phyloP scores from a whole-genome alignment of 2,113 vertebrate genomes.

The Panurus biarmicus region DNA sequence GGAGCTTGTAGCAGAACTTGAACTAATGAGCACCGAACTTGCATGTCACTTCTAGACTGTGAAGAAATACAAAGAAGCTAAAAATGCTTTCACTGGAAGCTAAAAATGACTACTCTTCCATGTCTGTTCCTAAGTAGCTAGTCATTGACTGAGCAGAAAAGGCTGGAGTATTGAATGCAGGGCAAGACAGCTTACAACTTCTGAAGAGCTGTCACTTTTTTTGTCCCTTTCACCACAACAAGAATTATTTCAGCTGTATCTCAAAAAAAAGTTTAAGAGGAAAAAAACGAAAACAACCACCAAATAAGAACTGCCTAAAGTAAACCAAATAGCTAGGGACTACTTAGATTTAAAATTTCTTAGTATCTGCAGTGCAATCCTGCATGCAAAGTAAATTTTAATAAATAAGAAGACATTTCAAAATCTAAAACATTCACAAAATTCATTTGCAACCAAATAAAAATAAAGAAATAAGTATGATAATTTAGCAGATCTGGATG shows the following conservation, averaged over 20 bases:
- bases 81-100: neutral
- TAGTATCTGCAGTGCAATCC: constrained; percentile 21
- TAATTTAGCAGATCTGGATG: neutral
- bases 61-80: neutral
- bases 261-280: neutral
- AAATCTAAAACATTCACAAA: neutral
- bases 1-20: neutral
- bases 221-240: neutral
- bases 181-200: neutral
- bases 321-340: neutral
- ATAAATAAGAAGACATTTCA: constrained; percentile 19
- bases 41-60: neutral
- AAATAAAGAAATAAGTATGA: constrained; percentile 31
- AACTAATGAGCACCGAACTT: constrained; percentile 22
- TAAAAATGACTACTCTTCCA: constrained; percentile 4
- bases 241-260: constrained; percentile 51
- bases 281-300: neutral
- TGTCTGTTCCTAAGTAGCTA: constrained; percentile 3
- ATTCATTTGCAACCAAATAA: constrained; percentile 45
- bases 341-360: constrained; percentile 18
- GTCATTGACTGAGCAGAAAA: neutral
- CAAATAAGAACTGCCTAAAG: neutral
- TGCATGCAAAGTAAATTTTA: constrained; percentile 5
- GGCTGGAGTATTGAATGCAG: neutral
- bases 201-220: neutral